Evolutionary conservation across 2,113 vertebrate genomes (phyloP).

Genomic region (Oncorhynchus kisutch): DNA sequence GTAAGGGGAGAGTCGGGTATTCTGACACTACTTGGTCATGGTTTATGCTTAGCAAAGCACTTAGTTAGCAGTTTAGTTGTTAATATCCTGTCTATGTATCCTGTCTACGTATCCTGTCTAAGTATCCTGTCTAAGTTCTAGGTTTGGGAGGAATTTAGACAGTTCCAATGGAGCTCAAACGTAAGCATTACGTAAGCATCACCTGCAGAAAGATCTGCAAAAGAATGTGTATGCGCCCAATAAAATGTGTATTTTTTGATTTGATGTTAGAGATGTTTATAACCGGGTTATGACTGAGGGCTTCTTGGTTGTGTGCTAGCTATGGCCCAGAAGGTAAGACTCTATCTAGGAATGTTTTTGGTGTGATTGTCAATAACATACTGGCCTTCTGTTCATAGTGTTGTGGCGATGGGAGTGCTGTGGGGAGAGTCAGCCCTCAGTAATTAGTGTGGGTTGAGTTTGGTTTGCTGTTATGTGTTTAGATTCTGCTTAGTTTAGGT

Average conservation of each 20-base stretch:
- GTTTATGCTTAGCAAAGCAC: slow-evolving; percentile 57
- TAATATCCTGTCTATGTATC: slow-evolving; percentile 6
- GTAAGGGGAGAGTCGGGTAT: background rate
- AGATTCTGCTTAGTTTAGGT: slow-evolving; percentile 63
- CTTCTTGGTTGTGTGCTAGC: slow-evolving; percentile 33
- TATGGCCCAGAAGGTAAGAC: background rate
- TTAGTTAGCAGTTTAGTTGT: slow-evolving; percentile 56
- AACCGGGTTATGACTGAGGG: slow-evolving; percentile 75
- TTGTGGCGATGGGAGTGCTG: background rate
- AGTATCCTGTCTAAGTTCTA: slow-evolving; percentile 1
- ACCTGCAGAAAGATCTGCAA: too few species aligned
- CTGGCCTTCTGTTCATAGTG: background rate
- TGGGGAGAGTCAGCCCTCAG: slow-evolving; percentile 65
- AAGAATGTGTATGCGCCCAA: too few species aligned
- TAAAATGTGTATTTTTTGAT: too few species aligned
- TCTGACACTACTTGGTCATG: slow-evolving; percentile 6
- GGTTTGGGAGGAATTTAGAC: background rate
- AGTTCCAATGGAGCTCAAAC: slow-evolving; percentile 37
- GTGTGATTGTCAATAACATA: background rate
- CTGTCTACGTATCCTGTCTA: background rate
- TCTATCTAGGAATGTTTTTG: background rate
- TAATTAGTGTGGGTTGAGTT: slow-evolving; percentile 66
- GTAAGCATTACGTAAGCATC: too few species aligned
- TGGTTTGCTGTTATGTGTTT: slow-evolving; percentile 75
- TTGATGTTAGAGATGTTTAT: slow-evolving; percentile 67